Percentiles rank a stretch among this genome's conserved stretches.
Conservation (phyloP, 2,797 vertebrate genomes). For the Clarias laeviceps region DNA sequence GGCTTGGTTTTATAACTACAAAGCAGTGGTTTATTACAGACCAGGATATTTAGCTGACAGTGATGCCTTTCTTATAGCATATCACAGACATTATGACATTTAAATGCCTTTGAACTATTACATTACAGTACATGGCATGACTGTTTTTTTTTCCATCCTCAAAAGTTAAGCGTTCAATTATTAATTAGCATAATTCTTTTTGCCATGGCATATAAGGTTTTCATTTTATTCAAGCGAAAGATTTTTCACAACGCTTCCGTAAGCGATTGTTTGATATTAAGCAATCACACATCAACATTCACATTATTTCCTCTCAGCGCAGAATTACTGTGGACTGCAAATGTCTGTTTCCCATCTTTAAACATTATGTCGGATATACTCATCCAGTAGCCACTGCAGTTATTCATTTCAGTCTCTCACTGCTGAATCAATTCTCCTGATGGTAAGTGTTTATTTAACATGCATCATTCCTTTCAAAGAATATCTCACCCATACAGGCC, state of each 20-base stretch:
- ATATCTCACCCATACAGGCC: conserved; percentile 39
- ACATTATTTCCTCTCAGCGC: neutral
- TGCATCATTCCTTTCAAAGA: conserved; percentile 29
- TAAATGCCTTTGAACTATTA: conserved; percentile 58
- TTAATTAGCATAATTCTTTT: neutral
- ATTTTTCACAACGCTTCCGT: neutral
- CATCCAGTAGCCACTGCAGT: neutral
- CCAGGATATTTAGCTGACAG: conserved; percentile 18
- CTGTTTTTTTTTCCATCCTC: conserved; percentile 53
- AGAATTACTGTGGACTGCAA: neutral
- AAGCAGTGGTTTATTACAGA: conserved; percentile 49
- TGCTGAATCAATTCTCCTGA: conserved; percentile 35
- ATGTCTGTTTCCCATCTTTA: neutral
- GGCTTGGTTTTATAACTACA: conserved; percentile 40
- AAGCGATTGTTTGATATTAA: neutral
- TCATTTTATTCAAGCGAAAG: neutral
- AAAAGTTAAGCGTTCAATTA: conserved; percentile 2
- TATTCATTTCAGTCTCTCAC: conserved; percentile 1
- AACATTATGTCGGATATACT: neutral
- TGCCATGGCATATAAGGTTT: neutral
- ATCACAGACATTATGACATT: conserved; percentile 64
- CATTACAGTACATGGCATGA: conserved; percentile 43
- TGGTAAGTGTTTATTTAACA: conserved; percentile 38
- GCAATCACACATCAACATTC: neutral
- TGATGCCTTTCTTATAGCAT: conserved; percentile 38